Base-by-base conservation (phyloP, 2,888 invertebrate genomes). In the Pseudococcus longispinus region DNA sequence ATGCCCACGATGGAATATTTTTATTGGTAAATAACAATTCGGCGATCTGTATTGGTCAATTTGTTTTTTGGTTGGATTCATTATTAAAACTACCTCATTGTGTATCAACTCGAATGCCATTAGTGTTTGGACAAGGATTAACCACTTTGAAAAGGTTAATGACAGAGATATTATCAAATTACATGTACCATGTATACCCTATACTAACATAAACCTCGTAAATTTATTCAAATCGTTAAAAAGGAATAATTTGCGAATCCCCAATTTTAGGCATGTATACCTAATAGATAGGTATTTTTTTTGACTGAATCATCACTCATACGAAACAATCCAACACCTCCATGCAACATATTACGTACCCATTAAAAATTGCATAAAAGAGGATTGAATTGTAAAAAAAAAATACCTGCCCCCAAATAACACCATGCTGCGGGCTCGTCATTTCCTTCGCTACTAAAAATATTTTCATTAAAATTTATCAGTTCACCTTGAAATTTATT, bases 401-500 rank as follows among this genome's bases (percentile, higher is more conserved):
- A 74, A 26, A 9, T 26, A 74, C 74, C 74, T 74, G 32, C 4
- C n/a, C 32, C 74, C 18, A 29, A 32, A 29, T 13, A 74, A 32
- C 32, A 60, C 23, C 60, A 20, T 23, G 60, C 55, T 60, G 42
- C 77, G 77, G 42, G 42, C 77, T 37, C 74, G 74, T 74, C 77
- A 26, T 60, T 20, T 60, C 23, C 23, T 13, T 55, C 23, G n/a
- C 42, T 20, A 20, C 26, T 29, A 29, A n/a, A 29, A 80, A 18
- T 77, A 42, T 42, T 80, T 42, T 20, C 77, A 15, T 29, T 70
- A 29, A 65, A 26, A 70, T 70, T 23, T 29, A 70, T 70, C 42
- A 6, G 42, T 42, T 80, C 77, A 80, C 77, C 77, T 80, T 80
- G 77, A 80, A 80, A 42, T 2, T 20, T 42, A 60, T 70, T 29